Evolutionary conservation across 2,797 vertebrate species (phyloP), one percentile per base, ranked within the genome.

Genomic region (Alosa sapidissima): DNA sequence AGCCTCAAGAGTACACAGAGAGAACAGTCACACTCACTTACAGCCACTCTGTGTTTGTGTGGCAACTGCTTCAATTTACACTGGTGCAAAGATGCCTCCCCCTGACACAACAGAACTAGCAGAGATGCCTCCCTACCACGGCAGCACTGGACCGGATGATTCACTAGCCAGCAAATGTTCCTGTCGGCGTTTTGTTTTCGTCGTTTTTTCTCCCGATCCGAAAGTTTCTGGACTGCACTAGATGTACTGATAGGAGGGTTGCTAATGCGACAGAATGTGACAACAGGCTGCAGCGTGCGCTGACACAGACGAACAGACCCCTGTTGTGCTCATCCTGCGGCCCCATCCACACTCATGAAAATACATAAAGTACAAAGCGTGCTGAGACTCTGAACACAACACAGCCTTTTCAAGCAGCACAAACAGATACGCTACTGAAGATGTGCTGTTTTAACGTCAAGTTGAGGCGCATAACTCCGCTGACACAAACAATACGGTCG

Each of bases 221-320:
- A 68, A 68, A 33, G 62, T 33, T 68, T 33, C 62, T 14, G 2
- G 65, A 36, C 33, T 0, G 28, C 65, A 72, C 65, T 72, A 13
- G 11, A 14, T 6, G 65, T 72, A 16, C 65, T 16, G 13, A 36
- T 72, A 41, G 65, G 14, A 14, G 28, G 14, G 33, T 16, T 41
- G 33, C 28, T 36, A 21, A 19, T 4, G 54, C 54, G 19, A 36
- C 65, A 36, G 28, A 36, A 14, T 36, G 65, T 72, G 65, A 72
- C 13, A 3, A 72, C 65, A 72, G 65, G 65, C 65, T 72, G 65
- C 33, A 7, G 24, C 13, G 28, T 16, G 3, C 28, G 5, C 65
- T 41, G 65, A 72, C 65, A 72, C 65, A 72, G 28, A 36, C 65
- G 11, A 72, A 14, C 65, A 72, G 65, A 72, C 65, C 65, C 33